Base-by-base conservation (phyloP, 2,113 vertebrate genomes). In the Morone saxatilis region DNA sequence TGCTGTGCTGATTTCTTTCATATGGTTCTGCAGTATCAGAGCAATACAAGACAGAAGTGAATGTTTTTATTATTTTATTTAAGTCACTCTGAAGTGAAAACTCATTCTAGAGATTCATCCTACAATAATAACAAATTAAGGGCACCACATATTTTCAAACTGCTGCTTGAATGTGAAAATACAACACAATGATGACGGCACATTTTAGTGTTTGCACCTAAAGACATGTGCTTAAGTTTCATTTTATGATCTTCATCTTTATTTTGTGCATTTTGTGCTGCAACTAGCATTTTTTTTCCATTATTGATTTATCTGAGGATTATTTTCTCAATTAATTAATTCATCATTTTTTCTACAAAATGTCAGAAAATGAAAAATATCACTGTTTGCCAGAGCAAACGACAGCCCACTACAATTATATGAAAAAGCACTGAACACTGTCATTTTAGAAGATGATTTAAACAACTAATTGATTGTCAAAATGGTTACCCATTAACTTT, bases 1-100 rank as follows among this genome's bases (percentile, higher is more conserved):
- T 65, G 66, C 68, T 54, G 50, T 36, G 60, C 25, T 47, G 70
- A 86, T 78, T 70, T 66, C 78, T 79, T 76, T 84, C 84, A 86
- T 31, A 81, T 69, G 84, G 7, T 0, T 56, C 60, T 2, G 17
- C 57, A 5, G 31, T 31, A 2, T 81, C 20, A 22, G 60, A 59
- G 60, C 22, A 16, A 61, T 56, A 47, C 19, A 19, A 54, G 60
- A 67, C 54, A 56, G 59, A 40, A 13, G 83, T 11, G 43, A 47
- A 9, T 59, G 40, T 11, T 78, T 81, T 0, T 48, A 51, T 86
- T 77, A 1, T 60, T 74, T 61, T 0, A 20, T 71, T 66, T 22
- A 65, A 72, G 41, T 61, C 51, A 7, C 59, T 71, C 1, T 31
- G 4, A 81, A 56, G 77, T 22, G 45, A 63, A 67, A 75, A 79